Evolutionary conservation across 2,797 vertebrate species (phyloP).

Genomic region (Rhinophrynus dorsalis): DNA sequence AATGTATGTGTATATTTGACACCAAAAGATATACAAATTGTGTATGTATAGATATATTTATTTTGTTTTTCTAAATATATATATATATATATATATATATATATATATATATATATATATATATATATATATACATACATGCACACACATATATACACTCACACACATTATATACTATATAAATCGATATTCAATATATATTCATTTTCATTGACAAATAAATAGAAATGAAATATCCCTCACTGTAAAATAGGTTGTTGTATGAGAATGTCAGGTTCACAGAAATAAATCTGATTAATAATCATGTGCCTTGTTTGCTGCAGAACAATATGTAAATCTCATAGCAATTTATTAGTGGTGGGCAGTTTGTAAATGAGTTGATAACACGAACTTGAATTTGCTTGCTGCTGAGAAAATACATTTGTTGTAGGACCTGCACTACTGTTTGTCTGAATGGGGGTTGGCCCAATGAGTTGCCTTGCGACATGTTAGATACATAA

Average conservation of each 20-base stretch:
- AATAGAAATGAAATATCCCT: not conserved
- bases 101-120: too few relatives aligned
- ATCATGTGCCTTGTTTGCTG: not conserved
- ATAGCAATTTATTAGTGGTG: not conserved
- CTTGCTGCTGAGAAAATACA: too few relatives aligned
- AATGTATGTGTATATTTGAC: too few relatives aligned
- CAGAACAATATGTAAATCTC: not conserved
- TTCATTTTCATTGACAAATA: constrained; percentile 52
- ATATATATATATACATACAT: too few relatives aligned
- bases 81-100: too few relatives aligned
- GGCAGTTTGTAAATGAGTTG: not conserved
- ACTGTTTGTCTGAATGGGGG: too few relatives aligned
- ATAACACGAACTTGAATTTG: not conserved
- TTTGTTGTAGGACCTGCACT: too few relatives aligned
- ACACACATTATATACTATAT: too few relatives aligned
- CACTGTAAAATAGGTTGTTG: not conserved
- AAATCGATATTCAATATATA: constrained; percentile 20
- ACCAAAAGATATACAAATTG: not conserved
- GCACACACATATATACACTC: too few relatives aligned
- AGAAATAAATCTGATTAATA: not conserved
- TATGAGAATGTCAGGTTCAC: not conserved
- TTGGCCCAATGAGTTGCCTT: too few relatives aligned
- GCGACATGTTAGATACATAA: too few relatives aligned
- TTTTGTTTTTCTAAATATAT: constrained; percentile 11
- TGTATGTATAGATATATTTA: too few relatives aligned